Base-by-base conservation (phyloP, 2,797 vertebrate genomes). In the Thaleichthys pacificus region DNA sequence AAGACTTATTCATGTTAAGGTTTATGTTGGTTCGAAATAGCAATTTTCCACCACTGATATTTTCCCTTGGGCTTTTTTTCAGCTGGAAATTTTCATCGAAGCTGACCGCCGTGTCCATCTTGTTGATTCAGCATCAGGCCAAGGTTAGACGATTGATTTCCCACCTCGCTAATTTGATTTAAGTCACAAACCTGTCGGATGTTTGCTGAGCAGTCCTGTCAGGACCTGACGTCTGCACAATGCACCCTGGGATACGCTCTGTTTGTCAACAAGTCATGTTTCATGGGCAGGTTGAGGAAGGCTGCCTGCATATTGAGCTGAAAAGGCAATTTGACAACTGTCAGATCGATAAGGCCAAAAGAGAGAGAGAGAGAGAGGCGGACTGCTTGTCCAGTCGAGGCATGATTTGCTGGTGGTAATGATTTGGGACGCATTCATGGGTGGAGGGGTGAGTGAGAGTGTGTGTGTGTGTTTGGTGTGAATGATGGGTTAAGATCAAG, bases 71-170 rank as follows among this genome's bases (percentile, higher is more conserved):
- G 11, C 28, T 32, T 58, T 60, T 77, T n/a, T 9, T 22, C 11
- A 47, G 54, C 58, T 47, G 0, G 26, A 49, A 70, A 77, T n/a
- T 76, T 61, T 69, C 47, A 14, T 30, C 2, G 7, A 49, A 72
- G 49, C 82, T 63, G 61, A 71, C 61, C 17, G 22, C 49, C 54
- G n/a, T 22, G 28, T 38, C 9, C 66, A 77, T 82, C 77, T 57
- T 81, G 80, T 86, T 89, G 82, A 90, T 86, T 84, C 84, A 83
- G 69, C 69, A 68, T 80, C 82, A 74, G 57, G 32, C 77, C 81
- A 77, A 88, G 84, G 83, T 81, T 85, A 77, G 66, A 42, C 61
- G 73, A 90, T 88, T 89, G 86, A 89, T 90, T 86, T 87, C 75
- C 75, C 57, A 68, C 70, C 76, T 81, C 24, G 58, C 72, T 62